Evolutionary conservation across 1,140 invertebrate species (phyloP).

Genomic region (Andrena cerasifolii): DNA sequence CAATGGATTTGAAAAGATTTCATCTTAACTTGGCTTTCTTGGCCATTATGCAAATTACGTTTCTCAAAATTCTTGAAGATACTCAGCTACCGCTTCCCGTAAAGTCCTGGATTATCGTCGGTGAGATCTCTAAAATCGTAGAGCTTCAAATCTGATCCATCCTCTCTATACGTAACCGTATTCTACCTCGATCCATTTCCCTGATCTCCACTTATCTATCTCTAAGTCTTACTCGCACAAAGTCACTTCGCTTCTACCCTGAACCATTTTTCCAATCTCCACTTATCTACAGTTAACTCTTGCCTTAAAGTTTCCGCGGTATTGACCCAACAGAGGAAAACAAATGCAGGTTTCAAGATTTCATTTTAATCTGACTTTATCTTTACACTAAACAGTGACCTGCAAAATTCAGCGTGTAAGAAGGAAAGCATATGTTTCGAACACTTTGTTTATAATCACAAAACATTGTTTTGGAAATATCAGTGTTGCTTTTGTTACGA

Average conservation of each 20-base stretch:
- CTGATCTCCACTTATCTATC: conserved; percentile 44
- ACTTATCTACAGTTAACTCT: conserved; percentile 22
- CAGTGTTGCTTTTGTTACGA: too few species aligned
- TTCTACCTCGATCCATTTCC: conserved; percentile 45
- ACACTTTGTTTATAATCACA: too few species aligned
- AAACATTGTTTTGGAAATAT: too few species aligned
- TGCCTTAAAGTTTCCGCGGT: conserved; percentile 7
- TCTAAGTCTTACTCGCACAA: conserved; percentile 13
- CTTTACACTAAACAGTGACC: neutral
- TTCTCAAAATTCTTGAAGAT: conserved; percentile 16
- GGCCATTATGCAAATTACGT: neutral
- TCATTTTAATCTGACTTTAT: neutral
- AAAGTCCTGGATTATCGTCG: conserved; percentile 19
- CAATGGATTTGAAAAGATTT: neutral
- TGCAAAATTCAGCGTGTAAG: neutral
- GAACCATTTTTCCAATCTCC: conserved; percentile 26
- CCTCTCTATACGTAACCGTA: conserved; percentile 4
- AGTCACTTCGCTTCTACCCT: conserved; percentile 17
- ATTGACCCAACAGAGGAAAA: neutral
- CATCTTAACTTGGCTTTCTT: neutral
- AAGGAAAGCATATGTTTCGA: too few species aligned
- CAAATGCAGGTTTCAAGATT: neutral
- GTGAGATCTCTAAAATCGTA: conserved; percentile 32
- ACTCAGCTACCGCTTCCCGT: neutral
- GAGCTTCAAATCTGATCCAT: conserved; percentile 28